Evolutionary conservation across 2,888 invertebrate genomes (phyloP).

Genomic region (Minunthozetes semirufus): DNA sequence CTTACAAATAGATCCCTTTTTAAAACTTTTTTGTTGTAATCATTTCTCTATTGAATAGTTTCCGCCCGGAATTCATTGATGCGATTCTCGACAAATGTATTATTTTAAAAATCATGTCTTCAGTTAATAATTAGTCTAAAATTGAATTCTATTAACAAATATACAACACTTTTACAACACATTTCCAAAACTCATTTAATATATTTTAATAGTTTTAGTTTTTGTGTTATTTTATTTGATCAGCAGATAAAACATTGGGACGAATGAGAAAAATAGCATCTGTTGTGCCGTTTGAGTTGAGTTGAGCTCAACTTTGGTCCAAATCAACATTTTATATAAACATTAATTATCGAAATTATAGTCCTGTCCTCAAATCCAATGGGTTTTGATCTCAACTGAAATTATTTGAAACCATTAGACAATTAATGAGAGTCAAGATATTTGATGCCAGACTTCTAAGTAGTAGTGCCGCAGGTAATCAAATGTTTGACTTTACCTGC

Average conservation of each 20-base stretch:
- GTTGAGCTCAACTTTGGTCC: neutral
- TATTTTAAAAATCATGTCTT: neutral
- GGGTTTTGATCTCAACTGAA: neutral
- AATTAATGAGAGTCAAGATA: neutral
- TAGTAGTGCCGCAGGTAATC: conserved; percentile 44
- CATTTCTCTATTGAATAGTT: conserved; percentile 20
- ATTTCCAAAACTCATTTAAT: neutral
- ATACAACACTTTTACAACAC: neutral
- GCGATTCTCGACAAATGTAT: conserved; percentile 16
- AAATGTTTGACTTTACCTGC: conserved; percentile 41
- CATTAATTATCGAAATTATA: neutral
- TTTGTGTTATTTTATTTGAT: neutral
- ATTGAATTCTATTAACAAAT: neutral
- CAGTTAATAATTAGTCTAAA: neutral
- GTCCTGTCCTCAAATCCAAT: neutral
- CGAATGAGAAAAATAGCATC: neutral
- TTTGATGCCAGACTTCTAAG: conserved; percentile 40
- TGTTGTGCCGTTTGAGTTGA: too few relatives aligned
- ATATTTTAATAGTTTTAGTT: neutral
- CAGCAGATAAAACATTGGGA: neutral
- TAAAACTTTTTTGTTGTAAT: conserved; percentile 18
- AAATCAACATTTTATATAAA: too few relatives aligned
- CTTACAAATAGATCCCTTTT: neutral
- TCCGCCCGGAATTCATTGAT: conserved; percentile 25
- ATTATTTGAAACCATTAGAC: neutral